Percentiles rank a stretch among this genome's conserved stretches.
Conservation (phyloP, 2,797 vertebrate genomes). For the Sebastes glaucus region DNA sequence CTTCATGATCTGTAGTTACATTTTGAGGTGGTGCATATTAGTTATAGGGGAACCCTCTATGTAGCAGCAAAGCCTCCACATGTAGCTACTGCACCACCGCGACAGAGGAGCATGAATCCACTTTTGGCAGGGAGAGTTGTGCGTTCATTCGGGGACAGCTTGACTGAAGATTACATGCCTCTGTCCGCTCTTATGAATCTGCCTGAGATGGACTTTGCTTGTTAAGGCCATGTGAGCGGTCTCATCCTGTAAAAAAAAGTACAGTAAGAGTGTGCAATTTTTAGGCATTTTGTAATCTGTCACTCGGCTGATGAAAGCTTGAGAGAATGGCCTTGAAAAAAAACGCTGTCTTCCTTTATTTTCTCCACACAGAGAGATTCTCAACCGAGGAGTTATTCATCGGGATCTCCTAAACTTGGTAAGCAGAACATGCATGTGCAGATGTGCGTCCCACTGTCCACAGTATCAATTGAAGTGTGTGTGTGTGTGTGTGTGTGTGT, state of each 20-base stretch:
- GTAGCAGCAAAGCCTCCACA: background rate
- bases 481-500: too few species aligned
- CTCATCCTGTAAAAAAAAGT: background rate
- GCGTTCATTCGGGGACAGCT: background rate
- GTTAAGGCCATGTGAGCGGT: background rate
- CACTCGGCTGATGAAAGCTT: background rate
- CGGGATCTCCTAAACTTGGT: slow-evolving; percentile 61
- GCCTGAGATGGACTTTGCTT: background rate
- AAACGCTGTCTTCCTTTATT: background rate
- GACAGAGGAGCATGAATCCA: background rate
- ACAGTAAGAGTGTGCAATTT: background rate
- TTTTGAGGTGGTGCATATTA: background rate
- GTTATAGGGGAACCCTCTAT: background rate
- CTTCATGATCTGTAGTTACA: background rate
- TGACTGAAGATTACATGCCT: background rate
- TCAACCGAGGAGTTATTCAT: slow-evolving; percentile 26
- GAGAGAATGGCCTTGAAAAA: background rate
- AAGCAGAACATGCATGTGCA: slow-evolving; percentile 28
- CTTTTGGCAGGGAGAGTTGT: background rate
- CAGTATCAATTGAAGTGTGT: background rate
- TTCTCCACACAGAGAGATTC: slow-evolving; percentile 68
- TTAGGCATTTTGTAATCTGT: slow-evolving; percentile 9
- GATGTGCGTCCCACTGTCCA: background rate
- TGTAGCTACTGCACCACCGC: background rate
- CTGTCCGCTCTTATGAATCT: background rate